phyloP scores from a whole-genome alignment of 2,113 vertebrate genomes.

The Bubo scandiacus region DNA sequence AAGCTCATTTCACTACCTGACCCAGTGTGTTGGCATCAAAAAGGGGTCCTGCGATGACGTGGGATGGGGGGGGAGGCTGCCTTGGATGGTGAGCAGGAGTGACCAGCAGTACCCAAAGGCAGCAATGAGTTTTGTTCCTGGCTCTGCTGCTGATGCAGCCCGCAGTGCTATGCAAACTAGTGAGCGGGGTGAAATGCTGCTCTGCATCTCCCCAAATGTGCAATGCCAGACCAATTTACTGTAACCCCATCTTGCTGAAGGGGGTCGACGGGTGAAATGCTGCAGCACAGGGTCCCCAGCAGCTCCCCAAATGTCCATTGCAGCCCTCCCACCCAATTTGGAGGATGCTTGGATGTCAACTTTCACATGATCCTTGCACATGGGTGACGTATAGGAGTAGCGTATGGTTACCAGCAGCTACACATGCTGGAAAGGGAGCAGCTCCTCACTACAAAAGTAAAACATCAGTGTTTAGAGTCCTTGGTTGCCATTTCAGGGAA shows the following conservation, averaged over 20 bases:
- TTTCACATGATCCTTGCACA: neutral
- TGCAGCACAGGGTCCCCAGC: fast-evolving
- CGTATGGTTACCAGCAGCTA: neutral
- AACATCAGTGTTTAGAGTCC: neutral
- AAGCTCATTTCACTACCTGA: neutral
- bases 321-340: neutral
- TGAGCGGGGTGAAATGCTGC: fast-evolving
- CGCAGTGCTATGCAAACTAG: neutral
- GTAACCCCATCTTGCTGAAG: neutral
- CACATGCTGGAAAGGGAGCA: neutral
- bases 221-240: neutral
- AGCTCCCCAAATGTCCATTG: neutral
- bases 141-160: neutral
- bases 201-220: neutral
- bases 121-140: neutral
- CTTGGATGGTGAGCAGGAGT: neutral
- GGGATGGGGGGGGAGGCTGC: neutral
- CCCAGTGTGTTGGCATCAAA: neutral
- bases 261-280: fast-evolving
- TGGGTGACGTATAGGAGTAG: fast-evolving
- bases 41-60: neutral
- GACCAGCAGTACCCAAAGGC: neutral
- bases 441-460: neutral
- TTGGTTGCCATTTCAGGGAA: neutral
- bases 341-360: neutral